Evolutionary conservation across 2,888 invertebrate species (phyloP), one percentile per base, ranked within the genome.

Genomic region (Stegana nigrithorax): DNA sequence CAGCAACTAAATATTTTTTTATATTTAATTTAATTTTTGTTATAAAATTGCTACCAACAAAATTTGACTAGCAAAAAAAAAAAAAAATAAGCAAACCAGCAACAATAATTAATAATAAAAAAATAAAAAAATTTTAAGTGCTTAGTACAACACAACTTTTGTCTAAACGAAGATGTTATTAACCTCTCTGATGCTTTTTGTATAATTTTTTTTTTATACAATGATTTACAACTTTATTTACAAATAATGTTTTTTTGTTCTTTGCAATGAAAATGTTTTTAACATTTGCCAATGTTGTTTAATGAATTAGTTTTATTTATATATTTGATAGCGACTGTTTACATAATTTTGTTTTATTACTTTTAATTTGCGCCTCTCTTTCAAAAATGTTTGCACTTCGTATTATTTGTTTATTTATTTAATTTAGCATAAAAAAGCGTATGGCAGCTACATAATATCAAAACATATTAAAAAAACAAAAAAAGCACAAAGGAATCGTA

Each of bases 141-240:
- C 27, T 19, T 27, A 21, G 51, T 53, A n/a, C 5, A 44, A 44
- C 44, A 17, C 10, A 44, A 47, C 67, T 61, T 69, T 59, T 74
- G 63, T 69, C 63, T 50, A 73, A 75, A 73, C 71, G 61, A 65
- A n/a, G n/a, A 65, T 69, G 75, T 78, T 78, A 73, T 79, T 79
- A 79, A 79, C 70, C 60, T 42, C 26, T 51, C 14, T 32, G 67
- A 73, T 65, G 72, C 76, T 71, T 50, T 10, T 50, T 59, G 42
- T 27, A 27, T 47, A 47, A 47, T 55, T 45, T 45, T 26, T 62
- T 50, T 62, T 57, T 61, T 65, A 47, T 45, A 61, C 56, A 60
- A 64, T 63, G 61, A 53, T 62, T 25, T 58, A 36, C 61, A 39
- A 66, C 57, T 65, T 55, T 66, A 42, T 36, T 63, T 7, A 29